Percentiles rank a stretch among this genome's conserved stretches.
phyloP scores from a whole-genome alignment of 2,797 vertebrate genomes.

The Danio albolineatus region DNA sequence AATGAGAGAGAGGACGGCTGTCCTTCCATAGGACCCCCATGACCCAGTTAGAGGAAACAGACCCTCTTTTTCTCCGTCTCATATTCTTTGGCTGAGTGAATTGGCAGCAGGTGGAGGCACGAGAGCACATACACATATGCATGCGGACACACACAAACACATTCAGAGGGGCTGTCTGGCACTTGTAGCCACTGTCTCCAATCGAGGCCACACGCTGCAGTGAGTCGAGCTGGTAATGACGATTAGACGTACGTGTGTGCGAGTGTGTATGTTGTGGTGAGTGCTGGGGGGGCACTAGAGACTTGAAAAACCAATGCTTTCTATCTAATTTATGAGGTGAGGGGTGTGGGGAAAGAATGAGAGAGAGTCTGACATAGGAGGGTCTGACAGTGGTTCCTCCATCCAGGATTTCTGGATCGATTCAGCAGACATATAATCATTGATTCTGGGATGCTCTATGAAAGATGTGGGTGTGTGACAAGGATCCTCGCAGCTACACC shows the following conservation, averaged over 20 bases:
- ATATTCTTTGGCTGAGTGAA: slow-evolving; percentile 44
- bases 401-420: slow-evolving; percentile 57
- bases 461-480: slow-evolving; percentile 40
- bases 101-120: slow-evolving; percentile 58
- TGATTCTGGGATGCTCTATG: slow-evolving; percentile 50
- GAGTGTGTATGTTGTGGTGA: slow-evolving; percentile 18
- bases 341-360: neutral
- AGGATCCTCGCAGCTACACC: slow-evolving; percentile 30
- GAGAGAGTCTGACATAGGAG: slow-evolving; percentile 38
- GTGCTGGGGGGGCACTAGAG: slow-evolving; percentile 21
- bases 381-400: slow-evolving; percentile 42
- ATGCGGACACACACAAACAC: slow-evolving; percentile 40
- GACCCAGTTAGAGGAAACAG: slow-evolving; percentile 53
- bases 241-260: slow-evolving; percentile 32
- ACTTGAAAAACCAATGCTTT: slow-evolving; percentile 50
- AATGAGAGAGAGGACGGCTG: slow-evolving; percentile 62
- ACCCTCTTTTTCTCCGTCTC: slow-evolving; percentile 55
- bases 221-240: slow-evolving; percentile 39
- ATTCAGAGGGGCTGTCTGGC: slow-evolving; percentile 39
- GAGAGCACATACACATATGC: slow-evolving; percentile 44
- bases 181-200: slow-evolving; percentile 25
- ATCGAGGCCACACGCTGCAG: slow-evolving; percentile 39
- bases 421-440: slow-evolving; percentile 60
- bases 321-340: slow-evolving; percentile 57
- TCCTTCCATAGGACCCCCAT: slow-evolving; percentile 56